Conservation (phyloP, 2,888 invertebrate species). For the Ophion obscuratus region DNA sequence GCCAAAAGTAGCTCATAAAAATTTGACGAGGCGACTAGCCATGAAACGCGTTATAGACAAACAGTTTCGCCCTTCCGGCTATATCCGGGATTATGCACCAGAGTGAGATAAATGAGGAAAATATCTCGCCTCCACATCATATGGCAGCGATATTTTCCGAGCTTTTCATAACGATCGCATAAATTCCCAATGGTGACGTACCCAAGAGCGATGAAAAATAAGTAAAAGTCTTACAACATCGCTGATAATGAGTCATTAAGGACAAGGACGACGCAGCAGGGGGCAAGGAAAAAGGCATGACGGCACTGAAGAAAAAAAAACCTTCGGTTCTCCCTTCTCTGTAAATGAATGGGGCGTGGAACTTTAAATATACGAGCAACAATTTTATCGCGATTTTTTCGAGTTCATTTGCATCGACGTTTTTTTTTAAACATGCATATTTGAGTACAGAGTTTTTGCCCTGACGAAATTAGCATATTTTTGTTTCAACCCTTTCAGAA, state of each 20-base stretch:
- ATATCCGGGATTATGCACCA: slow-evolving; percentile 4
- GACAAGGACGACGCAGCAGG: background rate
- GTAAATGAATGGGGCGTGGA: background rate
- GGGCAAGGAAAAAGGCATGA: background rate
- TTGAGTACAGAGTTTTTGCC: background rate
- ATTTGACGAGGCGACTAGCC: slow-evolving; percentile 46
- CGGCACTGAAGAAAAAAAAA: background rate
- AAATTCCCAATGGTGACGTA: background rate
- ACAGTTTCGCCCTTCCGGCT: slow-evolving; percentile 33
- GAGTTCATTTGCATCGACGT: background rate
- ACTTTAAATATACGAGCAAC: background rate
- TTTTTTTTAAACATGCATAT: too few relatives aligned
- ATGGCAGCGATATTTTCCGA: background rate
- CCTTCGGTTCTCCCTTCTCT: background rate
- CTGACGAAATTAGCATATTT: background rate
- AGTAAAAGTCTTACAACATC: background rate
- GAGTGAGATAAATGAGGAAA: background rate
- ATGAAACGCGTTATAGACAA: slow-evolving; percentile 27
- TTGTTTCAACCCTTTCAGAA: background rate
- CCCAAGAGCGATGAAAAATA: background rate
- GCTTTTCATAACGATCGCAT: background rate
- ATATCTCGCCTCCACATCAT: background rate
- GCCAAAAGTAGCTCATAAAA: slow-evolving; percentile 31
- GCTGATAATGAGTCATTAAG: background rate
- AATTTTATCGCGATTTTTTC: background rate